These are phyloP conservation scores for Gymnothorax javanicus DNA, from an alignment of 2,797 vertebrate genomes.

Conservation along the genomic window DNA sequence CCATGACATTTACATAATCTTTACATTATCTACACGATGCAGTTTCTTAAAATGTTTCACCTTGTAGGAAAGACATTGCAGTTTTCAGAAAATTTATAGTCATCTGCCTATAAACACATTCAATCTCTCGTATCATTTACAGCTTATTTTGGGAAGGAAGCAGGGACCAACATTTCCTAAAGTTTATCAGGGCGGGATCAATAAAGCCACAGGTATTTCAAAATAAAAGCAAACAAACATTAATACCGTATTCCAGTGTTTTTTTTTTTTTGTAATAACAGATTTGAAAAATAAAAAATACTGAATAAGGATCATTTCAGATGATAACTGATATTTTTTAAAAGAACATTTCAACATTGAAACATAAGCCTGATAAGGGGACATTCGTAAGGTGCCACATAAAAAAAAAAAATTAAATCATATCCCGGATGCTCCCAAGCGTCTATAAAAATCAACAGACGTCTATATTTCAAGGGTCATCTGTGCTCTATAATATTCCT, in stretches of 20 bases:
- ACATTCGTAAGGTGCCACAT: not conserved
- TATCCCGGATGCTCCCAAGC: not conserved
- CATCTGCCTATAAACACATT: constrained; percentile 66
- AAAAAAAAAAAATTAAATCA: not conserved
- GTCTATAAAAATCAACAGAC: not conserved
- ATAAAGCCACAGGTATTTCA: constrained; percentile 56
- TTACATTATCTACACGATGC: constrained; percentile 82
- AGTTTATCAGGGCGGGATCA: constrained; percentile 33
- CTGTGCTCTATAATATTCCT: constrained; percentile 40
- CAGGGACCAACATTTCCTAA: constrained; percentile 58
- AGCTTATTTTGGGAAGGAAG: constrained; percentile 61
- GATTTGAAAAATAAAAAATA: constrained; percentile 61
- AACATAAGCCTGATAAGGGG: not conserved
- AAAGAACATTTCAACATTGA: not conserved
- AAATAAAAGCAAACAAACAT: constrained; percentile 49
- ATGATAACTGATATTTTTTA: constrained; percentile 50
- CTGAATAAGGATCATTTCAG: constrained; percentile 58
- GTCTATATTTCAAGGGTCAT: not conserved
- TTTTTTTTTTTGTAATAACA: constrained; percentile 52
- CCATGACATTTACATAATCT: constrained; percentile 76
- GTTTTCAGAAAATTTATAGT: constrained; percentile 50
- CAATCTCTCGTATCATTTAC: constrained; percentile 68
- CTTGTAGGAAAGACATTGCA: constrained; percentile 36
- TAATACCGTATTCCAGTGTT: constrained; percentile 54
- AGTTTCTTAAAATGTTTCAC: not conserved